phyloP scores from a whole-genome alignment of 2,113 vertebrate species.

The Pipra filicauda region DNA sequence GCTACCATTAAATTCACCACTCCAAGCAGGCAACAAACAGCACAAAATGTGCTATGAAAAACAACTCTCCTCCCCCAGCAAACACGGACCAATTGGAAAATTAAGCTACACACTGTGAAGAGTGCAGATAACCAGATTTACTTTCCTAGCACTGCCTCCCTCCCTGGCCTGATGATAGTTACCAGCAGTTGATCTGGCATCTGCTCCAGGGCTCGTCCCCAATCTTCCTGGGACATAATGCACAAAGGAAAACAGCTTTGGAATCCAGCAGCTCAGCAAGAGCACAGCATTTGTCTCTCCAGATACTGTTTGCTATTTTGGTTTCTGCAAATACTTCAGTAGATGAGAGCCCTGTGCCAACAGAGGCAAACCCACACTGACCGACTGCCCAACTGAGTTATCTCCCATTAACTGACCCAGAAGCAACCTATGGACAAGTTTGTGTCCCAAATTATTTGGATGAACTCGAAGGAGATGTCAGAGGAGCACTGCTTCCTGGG shows the following conservation, averaged over 20 bases:
- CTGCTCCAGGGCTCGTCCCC: neutral
- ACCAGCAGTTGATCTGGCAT: constrained; percentile 1
- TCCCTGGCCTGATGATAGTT: neutral
- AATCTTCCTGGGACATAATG: neutral
- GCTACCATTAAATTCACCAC: neutral
- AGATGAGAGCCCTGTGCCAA: neutral
- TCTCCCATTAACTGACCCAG: neutral
- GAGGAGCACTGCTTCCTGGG: neutral
- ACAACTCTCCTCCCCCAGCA: neutral
- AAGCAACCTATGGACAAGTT: neutral
- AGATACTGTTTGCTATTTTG: neutral
- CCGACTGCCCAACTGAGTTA: neutral
- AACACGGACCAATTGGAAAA: rapidly evolving
- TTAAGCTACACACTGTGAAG: neutral
- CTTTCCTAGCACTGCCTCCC: neutral
- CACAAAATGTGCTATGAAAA: neutral
- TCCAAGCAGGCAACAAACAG: neutral
- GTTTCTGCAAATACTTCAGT: neutral
- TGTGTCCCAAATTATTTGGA: neutral
- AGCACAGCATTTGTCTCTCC: neutral
- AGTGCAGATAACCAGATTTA: neutral
- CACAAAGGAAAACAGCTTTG: constrained; percentile 1
- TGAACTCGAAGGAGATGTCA: neutral
- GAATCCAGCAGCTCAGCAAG: constrained; percentile 15
- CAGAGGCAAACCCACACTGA: neutral